These are phyloP conservation scores for Thalassophryne amazonica DNA, from an alignment of 2,797 vertebrate species.

Conservation along the genomic window DNA sequence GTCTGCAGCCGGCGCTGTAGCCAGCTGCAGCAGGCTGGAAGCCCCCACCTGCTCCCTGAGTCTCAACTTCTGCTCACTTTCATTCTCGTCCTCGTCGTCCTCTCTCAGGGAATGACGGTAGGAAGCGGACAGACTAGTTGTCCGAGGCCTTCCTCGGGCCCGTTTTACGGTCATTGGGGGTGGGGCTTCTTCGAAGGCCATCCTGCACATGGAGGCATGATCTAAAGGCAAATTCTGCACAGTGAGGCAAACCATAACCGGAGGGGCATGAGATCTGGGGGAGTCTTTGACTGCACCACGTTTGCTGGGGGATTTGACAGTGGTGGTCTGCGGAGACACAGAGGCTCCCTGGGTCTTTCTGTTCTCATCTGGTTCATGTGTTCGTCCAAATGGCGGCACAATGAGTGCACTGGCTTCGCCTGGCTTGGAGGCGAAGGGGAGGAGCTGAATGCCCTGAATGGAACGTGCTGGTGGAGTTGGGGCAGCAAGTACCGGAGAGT, in stretches of 20 bases:
- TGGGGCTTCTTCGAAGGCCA: slow-evolving; percentile 80
- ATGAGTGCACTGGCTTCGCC: slow-evolving; percentile 75
- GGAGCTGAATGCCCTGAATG: slow-evolving; percentile 70
- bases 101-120: slow-evolving; percentile 59
- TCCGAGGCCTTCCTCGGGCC: slow-evolving; percentile 70
- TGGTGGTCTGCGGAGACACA: slow-evolving; percentile 41
- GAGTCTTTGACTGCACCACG: slow-evolving; percentile 62
- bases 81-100: slow-evolving; percentile 69
- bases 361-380: slow-evolving; percentile 56
- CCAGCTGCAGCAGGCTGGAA: slow-evolving; percentile 78
- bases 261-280: slow-evolving; percentile 55
- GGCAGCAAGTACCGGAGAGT: slow-evolving; percentile 39
- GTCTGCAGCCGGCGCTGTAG: slow-evolving; percentile 74
- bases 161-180: slow-evolving; percentile 55
- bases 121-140: slow-evolving; percentile 48
- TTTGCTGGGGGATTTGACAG: slow-evolving; percentile 60
- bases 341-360: slow-evolving; percentile 45
- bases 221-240: slow-evolving; percentile 90
- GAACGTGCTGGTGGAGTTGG: slow-evolving; percentile 12
- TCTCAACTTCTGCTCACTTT: slow-evolving; percentile 66
- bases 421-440: slow-evolving; percentile 71
- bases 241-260: slow-evolving; percentile 80
- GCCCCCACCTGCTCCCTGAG: slow-evolving; percentile 78
- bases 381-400: slow-evolving; percentile 66
- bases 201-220: slow-evolving; percentile 88